Evolutionary conservation across 2,797 vertebrate genomes (phyloP).

Genomic region (Oreortyx pictus): DNA sequence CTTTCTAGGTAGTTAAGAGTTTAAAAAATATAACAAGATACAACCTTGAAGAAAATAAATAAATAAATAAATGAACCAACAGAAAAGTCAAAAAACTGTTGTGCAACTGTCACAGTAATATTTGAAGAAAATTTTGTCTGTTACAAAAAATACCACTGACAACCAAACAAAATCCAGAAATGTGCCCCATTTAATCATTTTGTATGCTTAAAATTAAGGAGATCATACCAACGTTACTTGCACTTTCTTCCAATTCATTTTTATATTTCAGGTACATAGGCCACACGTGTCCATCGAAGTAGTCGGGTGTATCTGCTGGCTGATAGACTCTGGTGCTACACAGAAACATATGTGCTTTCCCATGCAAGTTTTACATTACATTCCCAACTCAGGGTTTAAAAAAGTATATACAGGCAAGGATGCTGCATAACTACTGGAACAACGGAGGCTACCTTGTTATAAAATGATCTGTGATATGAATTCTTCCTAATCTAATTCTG

Average conservation of each 20-base stretch:
- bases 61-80: neutral
- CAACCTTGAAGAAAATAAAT: neutral
- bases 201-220: constrained; percentile 5
- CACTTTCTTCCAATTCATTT: constrained; percentile 81
- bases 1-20: no score
- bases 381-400: neutral
- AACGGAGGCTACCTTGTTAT: neutral
- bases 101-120: neutral
- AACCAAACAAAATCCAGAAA: neutral
- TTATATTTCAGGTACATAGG: constrained; percentile 93
- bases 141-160: neutral
- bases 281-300: constrained; percentile 93
- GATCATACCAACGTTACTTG: constrained; percentile 82
- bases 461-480: neutral
- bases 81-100: neutral
- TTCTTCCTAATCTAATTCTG: neutral
- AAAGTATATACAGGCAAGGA: neutral
- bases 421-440: neutral
- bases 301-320: constrained; percentile 90
- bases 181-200: neutral
- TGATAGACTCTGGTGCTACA: constrained; percentile 87
- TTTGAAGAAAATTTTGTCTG: neutral
- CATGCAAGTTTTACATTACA: neutral
- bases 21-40: no score
- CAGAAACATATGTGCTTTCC: constrained; percentile 42